A percentile compares a stretch with the other conserved stretches of the same genome.
Evolutionary conservation across 2,113 vertebrate species (phyloP).

Genomic region (Dipodomys stephensi): DNA sequence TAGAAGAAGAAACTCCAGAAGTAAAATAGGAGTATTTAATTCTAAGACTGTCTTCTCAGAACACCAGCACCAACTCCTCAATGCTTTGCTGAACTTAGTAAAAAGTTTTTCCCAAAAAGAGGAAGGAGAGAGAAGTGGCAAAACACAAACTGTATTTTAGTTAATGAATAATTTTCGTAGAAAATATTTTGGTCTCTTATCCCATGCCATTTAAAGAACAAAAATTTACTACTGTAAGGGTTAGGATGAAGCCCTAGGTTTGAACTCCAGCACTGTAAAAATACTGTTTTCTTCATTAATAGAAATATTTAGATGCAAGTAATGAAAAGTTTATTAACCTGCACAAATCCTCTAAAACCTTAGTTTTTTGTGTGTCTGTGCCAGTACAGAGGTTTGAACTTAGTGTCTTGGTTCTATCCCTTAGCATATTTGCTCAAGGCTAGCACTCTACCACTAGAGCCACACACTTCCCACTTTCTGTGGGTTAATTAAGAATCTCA

Average conservation of each 20-base stretch:
- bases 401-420: too few relatives aligned
- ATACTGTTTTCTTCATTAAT: too few relatives aligned
- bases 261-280: background rate
- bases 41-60: background rate
- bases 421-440: too few relatives aligned
- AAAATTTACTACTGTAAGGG: background rate
- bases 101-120: background rate
- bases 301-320: too few relatives aligned
- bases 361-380: too few relatives aligned
- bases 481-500: too few relatives aligned
- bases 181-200: background rate
- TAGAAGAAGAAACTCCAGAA: background rate
- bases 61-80: background rate
- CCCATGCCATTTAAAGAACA: background rate
- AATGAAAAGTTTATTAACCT: too few relatives aligned
- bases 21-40: background rate
- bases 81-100: background rate
- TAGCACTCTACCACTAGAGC: too few relatives aligned
- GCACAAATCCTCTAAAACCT: background rate
- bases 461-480: too few relatives aligned
- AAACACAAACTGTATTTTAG: background rate
- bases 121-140: fast-evolving
- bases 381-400: too few relatives aligned
- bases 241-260: background rate
- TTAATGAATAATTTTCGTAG: background rate